Evolutionary conservation across 2,888 invertebrate species (phyloP).

Genomic region (Cyclophora albipunctata): DNA sequence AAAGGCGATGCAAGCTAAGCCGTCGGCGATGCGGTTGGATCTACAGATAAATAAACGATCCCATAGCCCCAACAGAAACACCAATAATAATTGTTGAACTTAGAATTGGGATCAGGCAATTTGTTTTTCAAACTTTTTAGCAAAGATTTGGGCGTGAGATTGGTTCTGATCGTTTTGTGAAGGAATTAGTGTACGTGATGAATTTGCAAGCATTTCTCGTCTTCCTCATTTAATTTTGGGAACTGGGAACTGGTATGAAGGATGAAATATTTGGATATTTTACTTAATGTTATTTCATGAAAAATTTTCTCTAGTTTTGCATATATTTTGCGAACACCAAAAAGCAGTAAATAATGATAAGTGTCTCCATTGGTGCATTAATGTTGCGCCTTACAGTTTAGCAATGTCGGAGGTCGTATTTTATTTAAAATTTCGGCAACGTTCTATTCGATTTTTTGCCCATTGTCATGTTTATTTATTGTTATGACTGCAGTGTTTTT

Average conservation of each 20-base stretch:
- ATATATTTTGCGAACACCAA: too few species aligned
- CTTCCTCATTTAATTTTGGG: background rate
- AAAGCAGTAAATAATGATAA: too few species aligned
- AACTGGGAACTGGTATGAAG: background rate
- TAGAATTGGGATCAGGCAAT: too few species aligned
- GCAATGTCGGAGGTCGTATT: too few species aligned
- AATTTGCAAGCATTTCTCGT: background rate
- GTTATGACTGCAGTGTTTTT: background rate
- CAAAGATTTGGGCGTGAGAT: too few species aligned
- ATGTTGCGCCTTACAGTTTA: background rate
- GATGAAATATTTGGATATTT: too few species aligned
- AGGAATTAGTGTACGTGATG: background rate
- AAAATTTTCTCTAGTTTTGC: too few species aligned
- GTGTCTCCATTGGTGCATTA: conserved; percentile 4
- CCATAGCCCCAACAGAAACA: background rate
- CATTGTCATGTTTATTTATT: background rate
- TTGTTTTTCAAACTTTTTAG: too few species aligned
- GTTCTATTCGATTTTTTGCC: background rate
- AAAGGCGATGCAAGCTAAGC: conserved; percentile 5
- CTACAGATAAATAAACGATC: conserved; percentile 10
- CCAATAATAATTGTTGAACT: too few species aligned
- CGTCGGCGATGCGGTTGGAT: conserved; percentile 4
- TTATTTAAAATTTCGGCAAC: background rate
- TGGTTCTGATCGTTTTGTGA: background rate
- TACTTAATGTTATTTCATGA: too few species aligned